These are phyloP conservation scores for Microtus richardsoni DNA, from an alignment of 2,113 vertebrate species.

Conservation along the genomic window DNA sequence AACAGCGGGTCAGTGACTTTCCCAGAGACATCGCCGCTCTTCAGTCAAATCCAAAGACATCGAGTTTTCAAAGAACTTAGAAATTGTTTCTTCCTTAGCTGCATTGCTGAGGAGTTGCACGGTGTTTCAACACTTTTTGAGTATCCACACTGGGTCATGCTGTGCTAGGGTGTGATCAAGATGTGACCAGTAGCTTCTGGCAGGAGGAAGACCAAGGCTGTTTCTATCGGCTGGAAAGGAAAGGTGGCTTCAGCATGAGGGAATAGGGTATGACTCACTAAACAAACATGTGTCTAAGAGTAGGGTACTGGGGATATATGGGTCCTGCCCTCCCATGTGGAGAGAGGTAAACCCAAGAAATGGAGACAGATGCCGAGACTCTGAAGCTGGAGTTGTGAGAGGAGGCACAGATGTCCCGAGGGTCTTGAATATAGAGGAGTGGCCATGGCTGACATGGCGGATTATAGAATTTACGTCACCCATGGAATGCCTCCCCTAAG, in stretches of 20 bases:
- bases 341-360: not conserved
- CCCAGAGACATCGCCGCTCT: not conserved
- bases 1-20: not conserved
- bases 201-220: not conserved
- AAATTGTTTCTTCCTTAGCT: not conserved
- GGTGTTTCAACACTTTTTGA: not conserved
- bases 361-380: not conserved
- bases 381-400: no score
- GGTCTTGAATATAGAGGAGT: not conserved
- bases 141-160: not conserved
- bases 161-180: not conserved
- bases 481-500: not conserved
- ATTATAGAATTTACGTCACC: not conserved
- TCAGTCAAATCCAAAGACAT: not conserved
- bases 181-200: not conserved
- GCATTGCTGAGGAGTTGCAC: slow-evolving; percentile 3
- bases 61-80: not conserved
- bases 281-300: not conserved
- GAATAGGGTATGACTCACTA: not conserved
- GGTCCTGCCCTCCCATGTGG: not conserved
- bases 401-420: not conserved
- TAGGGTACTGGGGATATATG: not conserved
- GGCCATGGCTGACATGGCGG: fast-evolving
- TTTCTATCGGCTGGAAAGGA: not conserved
- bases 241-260: no score